Percentiles rank a stretch among this genome's conserved stretches.
These are phyloP conservation scores for Drosophila jambulina DNA, from an alignment of 1,140 invertebrate genomes.

Conservation along the genomic window DNA sequence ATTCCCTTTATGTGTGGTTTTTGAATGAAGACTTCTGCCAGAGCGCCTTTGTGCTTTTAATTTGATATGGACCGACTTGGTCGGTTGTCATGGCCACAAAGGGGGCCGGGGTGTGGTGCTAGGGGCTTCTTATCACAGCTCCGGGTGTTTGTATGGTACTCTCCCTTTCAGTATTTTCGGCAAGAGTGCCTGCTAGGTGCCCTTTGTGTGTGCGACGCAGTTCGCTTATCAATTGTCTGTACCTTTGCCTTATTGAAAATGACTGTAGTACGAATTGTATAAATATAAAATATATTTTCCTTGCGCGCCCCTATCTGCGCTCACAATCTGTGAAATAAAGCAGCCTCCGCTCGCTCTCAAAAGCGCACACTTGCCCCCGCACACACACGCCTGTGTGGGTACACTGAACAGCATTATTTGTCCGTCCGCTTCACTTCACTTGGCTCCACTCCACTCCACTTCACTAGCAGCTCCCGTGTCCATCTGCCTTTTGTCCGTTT, in stretches of 20 bases:
- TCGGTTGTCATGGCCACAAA: slow-evolving; percentile 24
- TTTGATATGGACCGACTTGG: slow-evolving; percentile 17
- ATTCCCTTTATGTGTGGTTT: slow-evolving; percentile 39
- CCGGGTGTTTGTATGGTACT: slow-evolving; percentile 6
- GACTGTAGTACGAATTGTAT: slow-evolving; percentile 27
- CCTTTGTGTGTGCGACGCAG: slow-evolving; percentile 31
- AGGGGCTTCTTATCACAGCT: slow-evolving; percentile 39
- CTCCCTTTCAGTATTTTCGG: slow-evolving; percentile 21
- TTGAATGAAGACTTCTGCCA: slow-evolving; percentile 23
- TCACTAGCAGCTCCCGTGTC: slow-evolving; percentile 24
- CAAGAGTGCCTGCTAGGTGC: slow-evolving; percentile 3
- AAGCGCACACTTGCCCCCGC: neutral
- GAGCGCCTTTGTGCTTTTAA: slow-evolving; percentile 36
- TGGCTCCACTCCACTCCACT: slow-evolving; percentile 27
- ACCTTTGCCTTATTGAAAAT: slow-evolving; percentile 53
- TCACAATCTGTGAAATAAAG: slow-evolving; percentile 60
- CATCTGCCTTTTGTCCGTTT: slow-evolving; percentile 53
- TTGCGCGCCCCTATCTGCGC: slow-evolving; percentile 43
- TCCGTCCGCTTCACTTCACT: slow-evolving; percentile 36
- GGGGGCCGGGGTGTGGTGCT: neutral
- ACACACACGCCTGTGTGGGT: neutral
- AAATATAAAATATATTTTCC: slow-evolving; percentile 45
- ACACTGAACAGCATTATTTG: slow-evolving; percentile 28
- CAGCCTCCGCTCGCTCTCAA: slow-evolving; percentile 18
- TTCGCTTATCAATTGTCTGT: slow-evolving; percentile 67